Evolutionary conservation across 1,140 invertebrate genomes (phyloP).

Genomic region (Hestina assimilis): DNA sequence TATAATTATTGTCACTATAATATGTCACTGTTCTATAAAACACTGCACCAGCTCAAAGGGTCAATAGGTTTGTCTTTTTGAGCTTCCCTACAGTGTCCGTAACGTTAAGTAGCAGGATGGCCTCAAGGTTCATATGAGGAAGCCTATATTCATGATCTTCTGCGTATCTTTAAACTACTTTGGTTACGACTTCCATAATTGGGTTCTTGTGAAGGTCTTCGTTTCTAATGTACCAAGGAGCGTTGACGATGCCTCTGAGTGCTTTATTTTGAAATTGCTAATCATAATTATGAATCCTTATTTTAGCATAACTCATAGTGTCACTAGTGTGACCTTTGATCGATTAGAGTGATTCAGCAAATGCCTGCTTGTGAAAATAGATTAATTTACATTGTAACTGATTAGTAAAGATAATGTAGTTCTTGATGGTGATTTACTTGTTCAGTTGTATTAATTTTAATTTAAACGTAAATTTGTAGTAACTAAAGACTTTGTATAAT

Average conservation of each 20-base stretch:
- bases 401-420: neutral
- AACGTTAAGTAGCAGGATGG: too few species aligned
- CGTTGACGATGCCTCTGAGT: neutral
- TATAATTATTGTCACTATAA: too few species aligned
- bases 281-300: neutral
- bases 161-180: too few species aligned
- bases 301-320: neutral
- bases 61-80: too few species aligned
- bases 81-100: too few species aligned
- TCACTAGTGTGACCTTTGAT: neutral
- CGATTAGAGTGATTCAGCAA: neutral
- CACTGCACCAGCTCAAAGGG: too few species aligned
- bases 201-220: too few species aligned
- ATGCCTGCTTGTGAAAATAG: neutral
- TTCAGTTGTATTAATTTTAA: neutral
- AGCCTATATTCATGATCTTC: too few species aligned
- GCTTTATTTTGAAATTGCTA: neutral
- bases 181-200: too few species aligned
- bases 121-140: too few species aligned
- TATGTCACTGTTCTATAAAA: too few species aligned
- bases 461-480: neutral
- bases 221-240: too few species aligned
- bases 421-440: neutral
- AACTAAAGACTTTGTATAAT: neutral
- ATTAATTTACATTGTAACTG: neutral